A percentile compares a stretch with the other conserved stretches of the same genome.
Conservation (phyloP, 2,888 invertebrate genomes). For the Drosophila affinis region DNA sequence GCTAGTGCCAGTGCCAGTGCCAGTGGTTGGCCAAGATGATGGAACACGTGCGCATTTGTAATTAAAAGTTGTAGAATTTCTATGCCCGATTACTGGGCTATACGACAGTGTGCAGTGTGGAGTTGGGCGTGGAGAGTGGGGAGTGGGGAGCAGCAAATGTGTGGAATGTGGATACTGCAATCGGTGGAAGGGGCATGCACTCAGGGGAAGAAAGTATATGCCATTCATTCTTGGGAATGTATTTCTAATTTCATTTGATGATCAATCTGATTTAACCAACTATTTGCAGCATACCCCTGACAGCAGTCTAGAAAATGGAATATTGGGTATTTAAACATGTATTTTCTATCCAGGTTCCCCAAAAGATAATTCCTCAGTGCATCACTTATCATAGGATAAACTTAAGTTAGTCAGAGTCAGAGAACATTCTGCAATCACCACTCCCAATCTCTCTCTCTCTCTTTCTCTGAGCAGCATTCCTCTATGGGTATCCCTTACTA, state of each 20-base stretch:
- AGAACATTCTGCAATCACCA: no score
- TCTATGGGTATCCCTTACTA: no score
- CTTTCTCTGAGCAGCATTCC: no score
- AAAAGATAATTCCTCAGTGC: no score
- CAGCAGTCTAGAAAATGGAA: background rate
- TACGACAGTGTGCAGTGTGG: no score
- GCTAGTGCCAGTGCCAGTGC: no score
- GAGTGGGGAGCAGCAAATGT: background rate
- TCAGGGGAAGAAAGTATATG: constrained; percentile 14
- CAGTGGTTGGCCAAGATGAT: constrained; percentile 37
- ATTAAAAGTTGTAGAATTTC: constrained; percentile 51
- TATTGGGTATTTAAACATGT: no score
- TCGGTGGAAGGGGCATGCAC: background rate
- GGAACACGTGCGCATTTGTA: constrained; percentile 68
- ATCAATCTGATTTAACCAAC: background rate
- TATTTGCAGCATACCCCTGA: background rate
- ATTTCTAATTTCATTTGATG: background rate
- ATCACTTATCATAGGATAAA: no score
- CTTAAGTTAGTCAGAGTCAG: no score
- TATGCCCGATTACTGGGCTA: constrained; percentile 8
- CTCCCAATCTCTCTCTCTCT: no score
- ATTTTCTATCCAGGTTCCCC: no score
- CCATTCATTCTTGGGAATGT: background rate
- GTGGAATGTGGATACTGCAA: constrained; percentile 21
- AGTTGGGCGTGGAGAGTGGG: no score